Base-by-base conservation (phyloP, 2,113 vertebrate species). In the Phylloscopus trochilus region DNA sequence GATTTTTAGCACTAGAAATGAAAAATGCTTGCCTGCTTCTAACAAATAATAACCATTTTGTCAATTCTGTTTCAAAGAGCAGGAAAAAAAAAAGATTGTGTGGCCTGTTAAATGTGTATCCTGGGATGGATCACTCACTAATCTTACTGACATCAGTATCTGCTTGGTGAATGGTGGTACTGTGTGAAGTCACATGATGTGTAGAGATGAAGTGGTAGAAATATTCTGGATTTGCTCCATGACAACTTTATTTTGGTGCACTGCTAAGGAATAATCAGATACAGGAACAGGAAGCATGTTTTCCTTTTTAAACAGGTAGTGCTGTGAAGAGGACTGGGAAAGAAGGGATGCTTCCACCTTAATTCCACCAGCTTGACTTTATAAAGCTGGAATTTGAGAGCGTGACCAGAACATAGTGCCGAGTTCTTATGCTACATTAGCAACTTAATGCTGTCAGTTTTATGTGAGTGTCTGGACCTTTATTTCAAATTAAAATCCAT, bases 401-500 rank as follows among this genome's bases (percentile, higher is more conserved):
- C 0, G 1, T 84, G 80, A 68, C 69, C 49, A 82, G 79, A 81
- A 72, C 26, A 15, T 26, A 62, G 37, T 13, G 52, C 52, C 3
- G 44, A 86, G 30, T 88, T 94, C 73, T 90, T 82, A 46, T 39
- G 64, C 2, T 7, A 39, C 6, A 5, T 78, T 89, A 83, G 63
- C 12, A 1, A 66, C 81, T 91, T 95, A 69, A 87, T 0, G 0
- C 70, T 46, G 0, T 85, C 7, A 11, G 37, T 88, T 77, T 91
- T 93, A 68, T 86, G 20, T 43, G 51, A 67, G 22, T 69, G 49
- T 58, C 70, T 86, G 85, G 64, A 90, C 80, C 63, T 95, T 90
- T 88, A 64, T 85, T 93, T 94, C 82, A 35, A 75, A 62, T 93
- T 93, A 87, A 86, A 96, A 91, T 78, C 43, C 24, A 14, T 72